Base-by-base conservation (phyloP, 2,888 invertebrate species). In the Falcaria lacertinaria region DNA sequence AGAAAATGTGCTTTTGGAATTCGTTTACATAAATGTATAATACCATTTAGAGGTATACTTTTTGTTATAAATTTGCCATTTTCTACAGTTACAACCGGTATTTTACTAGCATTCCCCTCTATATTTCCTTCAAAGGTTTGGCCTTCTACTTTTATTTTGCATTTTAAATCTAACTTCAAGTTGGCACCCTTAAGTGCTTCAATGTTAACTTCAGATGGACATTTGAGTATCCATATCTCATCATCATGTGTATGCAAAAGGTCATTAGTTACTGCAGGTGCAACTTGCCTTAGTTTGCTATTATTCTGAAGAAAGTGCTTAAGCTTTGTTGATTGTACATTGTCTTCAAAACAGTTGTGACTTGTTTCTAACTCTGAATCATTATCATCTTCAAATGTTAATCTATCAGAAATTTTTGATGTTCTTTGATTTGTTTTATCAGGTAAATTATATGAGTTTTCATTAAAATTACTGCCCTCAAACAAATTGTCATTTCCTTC, bases 141-240 rank as follows among this genome's bases (percentile, higher is more conserved):
- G 2, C 75, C 74, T 48, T 66, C 64, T 16, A 80, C 45, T 68
- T 86, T 86, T 3, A 85, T 51, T 52, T 85, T 87, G 42, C 65
- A 64, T 61, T 78, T 83, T 6, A 47, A 64, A 28, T 76, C 69
- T 32, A 79, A 44, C 25, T 59, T 55, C 17, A 85, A 45, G 32
- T 62, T 60, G 14, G 51, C 59, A 42, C 60, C 60, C 41, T 58
- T 50, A 16, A 85, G 72, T 44, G 61, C 57, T 16, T 51, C 46
- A 4, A 76, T 45, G 40, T 74, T 57, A 19, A 85, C 47, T 32
- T 75, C 75, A 48, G 59, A 61, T 1, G 86, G 83, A 48, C 79
- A 78, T 48, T 66, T 74, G 2, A 86, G 14, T 32, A 81, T 50
- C 80, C 81, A 86, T 39, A 83, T 48, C 28, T 85, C 84, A 54